phyloP scores from a whole-genome alignment of 2,888 invertebrate species.

The Heteromyza rotundicornis region DNA sequence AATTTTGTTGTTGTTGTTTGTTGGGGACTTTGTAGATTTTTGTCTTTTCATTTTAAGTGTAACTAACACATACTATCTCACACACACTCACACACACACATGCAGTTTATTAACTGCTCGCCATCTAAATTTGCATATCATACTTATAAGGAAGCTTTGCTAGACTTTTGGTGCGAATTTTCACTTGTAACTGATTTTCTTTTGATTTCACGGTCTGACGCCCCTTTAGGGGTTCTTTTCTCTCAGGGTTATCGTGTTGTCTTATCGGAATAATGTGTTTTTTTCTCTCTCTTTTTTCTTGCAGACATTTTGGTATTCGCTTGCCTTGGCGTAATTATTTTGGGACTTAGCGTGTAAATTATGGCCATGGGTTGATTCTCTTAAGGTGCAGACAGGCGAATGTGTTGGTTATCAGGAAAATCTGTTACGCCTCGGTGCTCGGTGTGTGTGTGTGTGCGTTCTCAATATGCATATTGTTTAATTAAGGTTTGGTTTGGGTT shows the following conservation, averaged over 20 bases:
- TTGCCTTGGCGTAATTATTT: background rate
- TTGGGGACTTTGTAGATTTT: background rate
- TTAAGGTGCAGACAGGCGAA: background rate
- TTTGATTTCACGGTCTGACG: constrained; percentile 12
- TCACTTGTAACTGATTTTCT: background rate
- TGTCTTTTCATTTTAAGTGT: background rate
- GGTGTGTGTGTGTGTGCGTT: too few species aligned
- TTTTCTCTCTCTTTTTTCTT: background rate
- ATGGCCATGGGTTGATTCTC: background rate
- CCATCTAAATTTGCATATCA: background rate
- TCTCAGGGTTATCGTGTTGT: background rate
- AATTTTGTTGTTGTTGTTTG: too few species aligned
- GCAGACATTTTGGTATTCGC: background rate
- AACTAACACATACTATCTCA: background rate
- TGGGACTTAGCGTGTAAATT: constrained; percentile 3
- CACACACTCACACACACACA: background rate
- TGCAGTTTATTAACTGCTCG: background rate
- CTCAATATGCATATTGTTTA: too few species aligned
- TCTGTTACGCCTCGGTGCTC: too few species aligned
- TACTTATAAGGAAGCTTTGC: background rate
- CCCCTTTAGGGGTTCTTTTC: too few species aligned
- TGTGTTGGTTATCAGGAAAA: constrained; percentile 2
- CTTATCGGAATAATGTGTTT: background rate
- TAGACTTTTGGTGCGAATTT: background rate
- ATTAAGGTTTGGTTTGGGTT: too few species aligned